A percentile compares a stretch with the other conserved stretches of the same genome.
phyloP scores from a whole-genome alignment of 2,888 invertebrate species.

The Hymenopus coronatus region DNA sequence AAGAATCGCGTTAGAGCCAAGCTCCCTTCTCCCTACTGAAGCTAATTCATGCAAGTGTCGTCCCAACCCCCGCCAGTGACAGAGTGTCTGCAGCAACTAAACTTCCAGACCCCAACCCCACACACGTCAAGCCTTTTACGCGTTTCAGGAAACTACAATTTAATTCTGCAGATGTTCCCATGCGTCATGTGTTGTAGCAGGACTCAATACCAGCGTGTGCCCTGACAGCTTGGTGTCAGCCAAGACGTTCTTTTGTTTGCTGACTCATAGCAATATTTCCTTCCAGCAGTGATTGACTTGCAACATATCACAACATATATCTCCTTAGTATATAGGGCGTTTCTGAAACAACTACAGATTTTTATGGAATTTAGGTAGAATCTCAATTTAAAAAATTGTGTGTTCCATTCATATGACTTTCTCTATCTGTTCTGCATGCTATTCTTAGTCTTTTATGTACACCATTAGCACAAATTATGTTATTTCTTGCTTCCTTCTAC shows the following conservation, averaged over 20 bases:
- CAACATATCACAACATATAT: not conserved
- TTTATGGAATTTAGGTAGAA: too few species aligned
- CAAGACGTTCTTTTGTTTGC: not conserved
- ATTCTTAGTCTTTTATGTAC: too few species aligned
- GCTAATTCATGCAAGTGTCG: conserved; percentile 5
- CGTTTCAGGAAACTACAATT: conserved; percentile 10
- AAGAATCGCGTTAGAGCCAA: not conserved
- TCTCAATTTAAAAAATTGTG: too few species aligned
- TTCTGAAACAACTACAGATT: too few species aligned
- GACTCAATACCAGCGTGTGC: not conserved
- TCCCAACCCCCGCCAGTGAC: not conserved
- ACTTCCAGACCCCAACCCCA: not conserved
- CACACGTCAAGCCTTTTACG: not conserved
- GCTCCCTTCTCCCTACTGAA: not conserved
- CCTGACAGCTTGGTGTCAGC: not conserved
- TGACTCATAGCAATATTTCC: not conserved
- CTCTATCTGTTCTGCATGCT: too few species aligned
- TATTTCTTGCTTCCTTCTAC: too few species aligned
- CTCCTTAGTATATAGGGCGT: not conserved
- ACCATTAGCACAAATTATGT: too few species aligned
- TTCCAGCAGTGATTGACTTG: not conserved
- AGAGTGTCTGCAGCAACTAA: not conserved
- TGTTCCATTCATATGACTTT: too few species aligned
- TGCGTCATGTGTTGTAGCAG: not conserved
- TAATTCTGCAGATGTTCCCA: conserved; percentile 6